These are phyloP conservation scores for Meloidogyne exigua DNA, from an alignment of 1,140 invertebrate genomes.

Conservation along the genomic window DNA sequence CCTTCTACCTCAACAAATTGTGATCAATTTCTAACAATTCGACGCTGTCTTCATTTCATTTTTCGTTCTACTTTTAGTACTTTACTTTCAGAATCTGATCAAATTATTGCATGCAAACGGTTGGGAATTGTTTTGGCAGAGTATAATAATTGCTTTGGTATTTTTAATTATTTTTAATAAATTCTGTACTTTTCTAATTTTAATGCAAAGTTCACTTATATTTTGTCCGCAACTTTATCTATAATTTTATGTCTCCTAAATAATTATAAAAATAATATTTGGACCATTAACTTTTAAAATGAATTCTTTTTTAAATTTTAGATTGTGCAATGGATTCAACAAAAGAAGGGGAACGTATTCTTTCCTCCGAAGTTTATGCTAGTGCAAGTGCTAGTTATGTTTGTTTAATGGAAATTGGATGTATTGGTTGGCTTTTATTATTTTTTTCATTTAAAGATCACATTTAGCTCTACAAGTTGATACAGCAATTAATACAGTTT, in stretches of 20 bases:
- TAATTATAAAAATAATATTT: too few relatives aligned
- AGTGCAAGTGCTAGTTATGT: conserved; percentile 68
- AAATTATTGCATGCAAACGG: conserved; percentile 89
- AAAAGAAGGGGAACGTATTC: conserved; percentile 54
- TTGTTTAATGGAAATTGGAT: conserved; percentile 78
- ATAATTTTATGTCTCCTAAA: too few relatives aligned
- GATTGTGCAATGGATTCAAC: conserved; percentile 52
- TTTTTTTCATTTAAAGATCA: neutral
- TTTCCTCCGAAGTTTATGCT: conserved; percentile 55
- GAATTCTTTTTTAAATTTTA: conserved; percentile 21
- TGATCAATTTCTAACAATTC: conserved; percentile 86
- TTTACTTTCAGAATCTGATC: conserved; percentile 91
- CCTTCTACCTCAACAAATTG: conserved; percentile 73
- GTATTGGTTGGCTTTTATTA: conserved; percentile 68
- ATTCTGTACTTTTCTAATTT: too few relatives aligned
- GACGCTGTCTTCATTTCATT: conserved; percentile 95
- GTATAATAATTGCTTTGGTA: conserved; percentile 86
- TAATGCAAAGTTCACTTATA: too few relatives aligned
- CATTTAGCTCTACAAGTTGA: conserved; percentile 72
- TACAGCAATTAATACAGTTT: conserved; percentile 82
- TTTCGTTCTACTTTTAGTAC: conserved; percentile 83
- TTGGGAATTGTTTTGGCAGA: conserved; percentile 85
- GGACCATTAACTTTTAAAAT: too few relatives aligned
- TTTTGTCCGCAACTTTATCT: neutral
- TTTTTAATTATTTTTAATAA: neutral